Percentiles rank a stretch among this genome's conserved stretches.
Conservation (phyloP, 2,797 vertebrate genomes). For the Percopsis omiscomaycus region DNA sequence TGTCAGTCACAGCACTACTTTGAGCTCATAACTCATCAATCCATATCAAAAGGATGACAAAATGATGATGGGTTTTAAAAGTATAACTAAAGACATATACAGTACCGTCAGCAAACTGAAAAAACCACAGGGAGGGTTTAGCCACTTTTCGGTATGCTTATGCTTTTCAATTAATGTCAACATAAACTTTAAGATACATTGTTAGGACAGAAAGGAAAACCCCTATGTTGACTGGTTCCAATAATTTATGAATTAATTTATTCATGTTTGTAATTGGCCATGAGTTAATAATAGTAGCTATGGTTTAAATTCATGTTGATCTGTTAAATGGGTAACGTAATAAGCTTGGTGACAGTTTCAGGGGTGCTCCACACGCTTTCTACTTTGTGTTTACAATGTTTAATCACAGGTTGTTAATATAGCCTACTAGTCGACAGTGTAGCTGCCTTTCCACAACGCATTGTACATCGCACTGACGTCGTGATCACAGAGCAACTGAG, state of each 20-base stretch:
- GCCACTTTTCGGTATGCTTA: background rate
- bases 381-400: background rate
- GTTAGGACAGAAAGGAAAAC: too few relatives aligned
- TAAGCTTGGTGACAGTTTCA: background rate
- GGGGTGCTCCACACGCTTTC: background rate
- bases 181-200: too few relatives aligned
- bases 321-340: background rate
- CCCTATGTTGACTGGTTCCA: too few relatives aligned
- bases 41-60: constrained; percentile 37
- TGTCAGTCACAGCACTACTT: constrained; percentile 19
- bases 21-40: constrained; percentile 36
- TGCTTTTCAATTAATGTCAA: background rate
- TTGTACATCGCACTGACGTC: background rate
- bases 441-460: too few relatives aligned
- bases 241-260: too few relatives aligned
- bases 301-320: too few relatives aligned
- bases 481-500: background rate
- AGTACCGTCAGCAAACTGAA: constrained; percentile 8
- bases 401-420: too few relatives aligned
- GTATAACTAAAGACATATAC: constrained; percentile 18
- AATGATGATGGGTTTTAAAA: constrained; percentile 40
- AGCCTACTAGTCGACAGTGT: too few relatives aligned
- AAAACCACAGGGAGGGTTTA: background rate
- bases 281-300: too few relatives aligned
- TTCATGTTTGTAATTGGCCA: too few relatives aligned